Evolutionary conservation across 92 coral and sea anemone species (phyloP), one percentile per base, ranked within the genome.

Genomic region (Phymanthus crucifer): DNA sequence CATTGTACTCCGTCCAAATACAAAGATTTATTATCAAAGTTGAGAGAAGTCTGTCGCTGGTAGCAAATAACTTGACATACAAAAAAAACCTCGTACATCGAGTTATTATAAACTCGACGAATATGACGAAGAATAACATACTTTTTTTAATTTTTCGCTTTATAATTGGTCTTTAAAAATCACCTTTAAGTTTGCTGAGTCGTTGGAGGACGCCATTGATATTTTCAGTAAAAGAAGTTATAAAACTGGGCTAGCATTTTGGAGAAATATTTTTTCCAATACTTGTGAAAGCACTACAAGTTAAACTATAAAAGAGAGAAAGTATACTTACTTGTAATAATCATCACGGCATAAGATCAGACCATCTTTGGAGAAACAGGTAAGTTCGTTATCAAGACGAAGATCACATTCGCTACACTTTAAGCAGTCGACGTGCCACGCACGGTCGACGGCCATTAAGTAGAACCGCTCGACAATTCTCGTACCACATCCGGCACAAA

Each of bases 331-430:
- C 99, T 84, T 91, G 89, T 89, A 95, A 34, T 95, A 95, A 66
- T 93, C 99, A 21, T 89, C 94, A 18, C 99, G 84, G 66, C 99
- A 95, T 33, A 95, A 73, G 46, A 95, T 94, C 66, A 88, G 89
- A 12, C 95, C 99, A 75, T 95, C 95, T 73, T 86, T 93, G 13
- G 97, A 91, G 58, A 95, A 95, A 34, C 99, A 95, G 8, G 97
- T 95, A 26, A 93, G 85, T 54, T 95, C 99, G 83, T 89, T 91
- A 78, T 93, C 97, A 38, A 95, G 94, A 21, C 93, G 84, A 19
- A 87, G 71, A 43, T 88, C 89, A 50, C 99, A 95, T 72, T 95
- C 97, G 58, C 80, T 89, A 84, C 99, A 95, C 79, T 93, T 95
- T 77, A 95, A 73, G 73, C 99, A 95, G 58, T 95, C 93, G 0